Evolutionary conservation across 2,797 vertebrate genomes (phyloP).

Genomic region (Sebastes cheni): DNA sequence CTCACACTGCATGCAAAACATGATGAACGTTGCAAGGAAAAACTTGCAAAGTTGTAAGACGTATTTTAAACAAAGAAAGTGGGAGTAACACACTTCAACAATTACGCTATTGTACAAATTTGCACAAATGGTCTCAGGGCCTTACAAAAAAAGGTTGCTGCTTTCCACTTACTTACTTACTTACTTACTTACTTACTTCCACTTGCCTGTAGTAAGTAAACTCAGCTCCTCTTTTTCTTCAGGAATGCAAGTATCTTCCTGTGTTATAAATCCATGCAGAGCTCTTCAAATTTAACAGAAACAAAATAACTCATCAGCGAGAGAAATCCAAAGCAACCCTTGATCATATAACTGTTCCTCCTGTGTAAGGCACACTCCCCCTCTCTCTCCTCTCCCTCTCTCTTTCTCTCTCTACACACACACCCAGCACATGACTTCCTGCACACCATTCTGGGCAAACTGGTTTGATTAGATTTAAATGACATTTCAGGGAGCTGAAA

Average conservation of each 20-base stretch:
- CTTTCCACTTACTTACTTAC: neutral
- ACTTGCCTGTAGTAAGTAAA: constrained; percentile 19
- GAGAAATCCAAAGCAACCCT: constrained; percentile 29
- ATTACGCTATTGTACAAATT: neutral
- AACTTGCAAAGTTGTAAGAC: neutral
- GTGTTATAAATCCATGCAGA: constrained; percentile 12
- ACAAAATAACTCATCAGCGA: neutral
- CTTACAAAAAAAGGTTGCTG: neutral
- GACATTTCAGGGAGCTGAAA: constrained; percentile 4
- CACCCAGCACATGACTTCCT: constrained; percentile 42
- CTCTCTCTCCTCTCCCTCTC: neutral
- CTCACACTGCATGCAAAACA: constrained; percentile 35
- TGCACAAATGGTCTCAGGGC: neutral
- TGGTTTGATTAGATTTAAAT: constrained; percentile 56
- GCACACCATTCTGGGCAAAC: constrained; percentile 47
- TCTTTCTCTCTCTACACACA: neutral
- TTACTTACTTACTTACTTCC: neutral
- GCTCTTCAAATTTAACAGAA: neutral
- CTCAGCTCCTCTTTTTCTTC: constrained; percentile 5
- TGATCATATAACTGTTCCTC: constrained; percentile 35
- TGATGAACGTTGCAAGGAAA: neutral
- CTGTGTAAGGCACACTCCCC: constrained; percentile 5
- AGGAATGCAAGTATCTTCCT: neutral
- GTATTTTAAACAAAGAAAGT: neutral
- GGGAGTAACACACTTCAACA: neutral